Evolutionary conservation across 2,113 vertebrate genomes (phyloP).

Genomic region (Prionailurus bengalensis): DNA sequence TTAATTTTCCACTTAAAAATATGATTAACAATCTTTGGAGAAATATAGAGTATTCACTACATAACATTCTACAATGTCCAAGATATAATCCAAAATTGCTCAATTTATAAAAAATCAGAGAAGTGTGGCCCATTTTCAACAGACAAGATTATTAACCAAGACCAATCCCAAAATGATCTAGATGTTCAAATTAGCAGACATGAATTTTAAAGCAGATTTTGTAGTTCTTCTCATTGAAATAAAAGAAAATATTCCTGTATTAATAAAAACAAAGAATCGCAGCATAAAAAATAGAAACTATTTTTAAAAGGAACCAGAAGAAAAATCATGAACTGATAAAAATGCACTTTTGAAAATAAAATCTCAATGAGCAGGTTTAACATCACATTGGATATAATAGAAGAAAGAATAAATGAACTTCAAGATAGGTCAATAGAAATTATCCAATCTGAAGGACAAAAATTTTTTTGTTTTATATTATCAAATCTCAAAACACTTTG

Average conservation of each 20-base stretch:
- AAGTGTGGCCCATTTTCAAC: conserved; percentile 26
- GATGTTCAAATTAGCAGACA: not conserved
- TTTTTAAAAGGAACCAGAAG: not conserved
- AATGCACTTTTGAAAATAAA: conserved; percentile 1
- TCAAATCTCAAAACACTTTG: not conserved
- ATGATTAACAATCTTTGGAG: not conserved
- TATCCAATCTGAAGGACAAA: not conserved
- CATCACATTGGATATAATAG: not conserved
- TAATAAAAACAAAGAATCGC: not conserved
- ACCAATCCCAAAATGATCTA: not conserved
- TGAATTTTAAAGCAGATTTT: not conserved
- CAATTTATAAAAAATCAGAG: not conserved
- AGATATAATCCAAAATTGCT: not conserved
- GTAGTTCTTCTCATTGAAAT: not conserved
- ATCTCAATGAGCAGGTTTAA: not conserved
- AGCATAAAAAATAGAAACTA: not conserved
- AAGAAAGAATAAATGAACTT: not conserved
- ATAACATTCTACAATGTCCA: not conserved
- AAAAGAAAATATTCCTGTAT: not conserved
- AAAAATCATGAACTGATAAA: not conserved
- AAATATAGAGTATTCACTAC: conserved; percentile 15
- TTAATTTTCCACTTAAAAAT: conserved; percentile 2
- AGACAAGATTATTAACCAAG: not conserved
- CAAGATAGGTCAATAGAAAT: not conserved
- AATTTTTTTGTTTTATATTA: not conserved